Conservation (phyloP, 2,797 vertebrate species). For the Lacerta viridis region DNA sequence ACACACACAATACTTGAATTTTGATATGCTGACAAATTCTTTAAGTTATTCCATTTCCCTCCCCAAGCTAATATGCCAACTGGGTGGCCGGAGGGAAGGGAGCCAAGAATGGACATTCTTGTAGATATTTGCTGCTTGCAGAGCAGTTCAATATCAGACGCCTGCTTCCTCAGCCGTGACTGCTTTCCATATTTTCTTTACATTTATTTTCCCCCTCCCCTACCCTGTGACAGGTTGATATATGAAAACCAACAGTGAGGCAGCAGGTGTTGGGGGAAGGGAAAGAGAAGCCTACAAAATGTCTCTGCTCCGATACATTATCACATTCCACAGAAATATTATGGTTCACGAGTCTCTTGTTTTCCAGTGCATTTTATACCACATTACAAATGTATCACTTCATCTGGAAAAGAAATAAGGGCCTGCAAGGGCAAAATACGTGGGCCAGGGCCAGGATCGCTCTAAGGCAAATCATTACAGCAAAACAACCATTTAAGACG, state of each 20-base stretch:
- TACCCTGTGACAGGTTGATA: constrained; percentile 59
- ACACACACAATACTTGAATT: background rate
- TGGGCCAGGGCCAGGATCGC: constrained; percentile 23
- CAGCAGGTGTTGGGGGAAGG: constrained; percentile 64
- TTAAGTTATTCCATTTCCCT: background rate
- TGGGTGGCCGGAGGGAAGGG: constrained; percentile 13
- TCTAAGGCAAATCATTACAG: constrained; percentile 20
- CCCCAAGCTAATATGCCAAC: constrained; percentile 27
- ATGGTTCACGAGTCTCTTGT: constrained; percentile 53
- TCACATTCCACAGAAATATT: constrained; percentile 63
- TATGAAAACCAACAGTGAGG: constrained; percentile 71
- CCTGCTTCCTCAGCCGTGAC: constrained; percentile 51
- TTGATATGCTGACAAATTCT: constrained; percentile 2
- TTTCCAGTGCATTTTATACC: constrained; percentile 51
- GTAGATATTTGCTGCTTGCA: constrained; percentile 34
- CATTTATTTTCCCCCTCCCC: constrained; percentile 10
- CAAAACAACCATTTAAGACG: constrained; percentile 11
- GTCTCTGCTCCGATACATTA: constrained; percentile 70
- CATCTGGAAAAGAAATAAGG: constrained; percentile 39
- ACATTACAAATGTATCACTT: constrained; percentile 51
- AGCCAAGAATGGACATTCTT: constrained; percentile 59
- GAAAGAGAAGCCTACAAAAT: constrained; percentile 62
- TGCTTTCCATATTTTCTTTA: constrained; percentile 52
- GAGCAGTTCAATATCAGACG: constrained; percentile 55
- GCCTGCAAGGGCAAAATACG: constrained; percentile 40